A percentile compares a stretch with the other conserved stretches of the same genome.
Conservation (phyloP, 2,797 vertebrate genomes). For the Darevskia mixta region DNA sequence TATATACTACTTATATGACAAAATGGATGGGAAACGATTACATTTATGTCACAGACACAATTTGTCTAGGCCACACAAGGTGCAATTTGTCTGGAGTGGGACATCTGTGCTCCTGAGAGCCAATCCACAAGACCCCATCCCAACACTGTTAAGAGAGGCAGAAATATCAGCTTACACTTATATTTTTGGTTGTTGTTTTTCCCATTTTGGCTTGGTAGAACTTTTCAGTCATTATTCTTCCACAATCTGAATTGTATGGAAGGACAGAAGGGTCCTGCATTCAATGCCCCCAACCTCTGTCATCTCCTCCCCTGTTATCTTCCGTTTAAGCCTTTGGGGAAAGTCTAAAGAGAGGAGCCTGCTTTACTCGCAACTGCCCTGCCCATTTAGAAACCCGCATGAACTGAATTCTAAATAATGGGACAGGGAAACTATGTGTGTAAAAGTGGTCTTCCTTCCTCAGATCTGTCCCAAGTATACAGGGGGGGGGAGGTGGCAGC, state of each 20-base stretch:
- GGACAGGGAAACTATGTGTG: too few species aligned
- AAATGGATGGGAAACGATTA: background rate
- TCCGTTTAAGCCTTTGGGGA: too few species aligned
- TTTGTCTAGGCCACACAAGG: too few species aligned
- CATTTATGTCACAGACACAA: background rate
- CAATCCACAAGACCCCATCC: background rate
- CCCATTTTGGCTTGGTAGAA: background rate
- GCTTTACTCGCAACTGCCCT: too few species aligned
- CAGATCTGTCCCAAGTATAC: background rate
- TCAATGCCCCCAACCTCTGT: too few species aligned
- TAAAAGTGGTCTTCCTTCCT: background rate
- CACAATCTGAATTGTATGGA: background rate
- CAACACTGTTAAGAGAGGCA: background rate
- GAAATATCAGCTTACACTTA: background rate
- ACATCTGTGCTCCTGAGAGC: background rate
- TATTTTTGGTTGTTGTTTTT: background rate
- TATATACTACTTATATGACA: too few species aligned
- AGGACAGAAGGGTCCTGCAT: background rate
- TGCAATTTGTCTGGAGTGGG: background rate
- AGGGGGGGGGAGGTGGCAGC: too few species aligned
- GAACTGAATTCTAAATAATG: too few species aligned
- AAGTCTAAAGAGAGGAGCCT: too few species aligned
- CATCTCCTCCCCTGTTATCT: too few species aligned
- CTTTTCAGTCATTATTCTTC: too few species aligned
- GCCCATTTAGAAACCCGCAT: too few species aligned